Evolutionary conservation across 2,888 invertebrate species (phyloP).

Genomic region (Drosophila stalkeri): DNA sequence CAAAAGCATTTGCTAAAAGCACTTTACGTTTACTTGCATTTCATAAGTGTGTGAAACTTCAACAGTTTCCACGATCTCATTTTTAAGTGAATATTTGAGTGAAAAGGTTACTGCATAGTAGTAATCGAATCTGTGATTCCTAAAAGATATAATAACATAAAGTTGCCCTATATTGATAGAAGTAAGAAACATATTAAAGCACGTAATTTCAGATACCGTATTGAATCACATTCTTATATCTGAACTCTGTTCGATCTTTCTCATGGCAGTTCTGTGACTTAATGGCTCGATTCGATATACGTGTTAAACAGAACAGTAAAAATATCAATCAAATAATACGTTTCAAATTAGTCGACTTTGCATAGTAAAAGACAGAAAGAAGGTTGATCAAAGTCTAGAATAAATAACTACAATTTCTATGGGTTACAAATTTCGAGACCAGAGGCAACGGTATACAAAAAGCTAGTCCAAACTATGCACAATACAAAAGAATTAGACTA

Average conservation of each 20-base stretch:
- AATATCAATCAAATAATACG: background rate
- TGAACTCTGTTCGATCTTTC: background rate
- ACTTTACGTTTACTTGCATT: conserved; percentile 1
- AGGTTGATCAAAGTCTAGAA: background rate
- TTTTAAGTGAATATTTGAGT: background rate
- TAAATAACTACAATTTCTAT: background rate
- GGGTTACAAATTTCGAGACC: background rate
- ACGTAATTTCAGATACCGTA: background rate
- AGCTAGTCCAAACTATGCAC: background rate
- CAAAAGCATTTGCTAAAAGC: conserved; percentile 14
- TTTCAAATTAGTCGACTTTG: background rate
- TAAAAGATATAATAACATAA: background rate
- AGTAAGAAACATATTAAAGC: background rate
- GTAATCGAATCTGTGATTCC: background rate
- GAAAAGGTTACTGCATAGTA: background rate
- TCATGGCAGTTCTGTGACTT: background rate
- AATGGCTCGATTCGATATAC: background rate
- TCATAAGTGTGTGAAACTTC: conserved; percentile 12
- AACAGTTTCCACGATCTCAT: conserved; percentile 15
- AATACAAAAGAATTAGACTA: background rate
- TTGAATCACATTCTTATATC: too few species aligned
- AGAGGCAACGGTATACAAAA: background rate
- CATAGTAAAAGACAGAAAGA: background rate
- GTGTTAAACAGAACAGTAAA: too few species aligned
- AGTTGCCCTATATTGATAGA: background rate